Evolutionary conservation across 2,797 vertebrate species (phyloP), one percentile per base, ranked within the genome.

Genomic region (Pangasius djambal): DNA sequence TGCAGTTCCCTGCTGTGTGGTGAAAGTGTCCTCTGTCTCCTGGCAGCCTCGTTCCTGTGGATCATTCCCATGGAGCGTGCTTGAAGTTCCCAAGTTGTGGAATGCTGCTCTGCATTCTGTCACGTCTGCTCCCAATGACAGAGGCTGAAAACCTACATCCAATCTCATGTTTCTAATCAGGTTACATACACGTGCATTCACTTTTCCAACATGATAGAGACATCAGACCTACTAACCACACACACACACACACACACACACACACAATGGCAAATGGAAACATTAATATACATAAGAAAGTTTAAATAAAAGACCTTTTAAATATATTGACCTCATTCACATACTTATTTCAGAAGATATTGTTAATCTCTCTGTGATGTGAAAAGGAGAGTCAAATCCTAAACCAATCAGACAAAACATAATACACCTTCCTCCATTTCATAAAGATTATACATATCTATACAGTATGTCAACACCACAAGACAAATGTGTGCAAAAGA

Each of bases 31-130:
- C 48, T 40, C 28, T 69, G 65, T 6, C 13, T 77, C 72, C 28
- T 6, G 57, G 52, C 28, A 86, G 85, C 67, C 50, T 70, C 28
- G 67, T 55, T 85, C 13, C 50, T 52, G 40, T 63, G 52, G 61
- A 69, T 81, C 75, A 86, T 90, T 70, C 44, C 52, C 79, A 37
- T 44, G 31, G 34, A 85, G 44, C 65, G 83, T 90, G 89, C 78
- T 88, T 90, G 86, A 88, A 84, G 88, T 86, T 90, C 88, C 86
- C 75, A 79, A 86, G 83, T 61, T 69, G 78, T 48, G 84, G 88
- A 88, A 91, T 82, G 77, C 85, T 70, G 87, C 83, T 87, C 91
- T 89, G 88, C 40, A 61, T 83, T 91, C 86, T 78, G 34, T 92
- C 89, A 90, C 37, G 74, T 89, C 22, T 69, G 81, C 44, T 48